Percentiles rank a stretch among this genome's conserved stretches.
phyloP scores from a whole-genome alignment of 2,888 invertebrate species.

The Cryptophagus acutangulus region DNA sequence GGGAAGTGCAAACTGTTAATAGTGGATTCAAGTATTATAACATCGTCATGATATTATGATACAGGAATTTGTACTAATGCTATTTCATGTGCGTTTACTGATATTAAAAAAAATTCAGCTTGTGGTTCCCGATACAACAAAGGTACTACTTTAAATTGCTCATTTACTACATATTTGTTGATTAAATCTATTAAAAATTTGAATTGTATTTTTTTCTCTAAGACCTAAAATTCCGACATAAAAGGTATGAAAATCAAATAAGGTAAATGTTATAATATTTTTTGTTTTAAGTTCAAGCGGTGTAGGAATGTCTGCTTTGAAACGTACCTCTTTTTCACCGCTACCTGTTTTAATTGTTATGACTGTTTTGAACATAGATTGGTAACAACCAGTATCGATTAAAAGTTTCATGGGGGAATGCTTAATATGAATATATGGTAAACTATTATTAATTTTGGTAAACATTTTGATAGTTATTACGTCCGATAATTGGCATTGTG shows the following conservation, averaged over 20 bases:
- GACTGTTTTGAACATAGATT: not conserved
- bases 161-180: constrained; percentile 11
- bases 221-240: constrained; percentile 19
- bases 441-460: too few species aligned
- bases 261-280: constrained; percentile 11
- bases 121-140: not conserved
- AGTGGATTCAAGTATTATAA: constrained; percentile 10
- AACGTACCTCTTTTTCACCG: constrained; percentile 5
- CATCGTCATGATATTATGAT: too few species aligned
- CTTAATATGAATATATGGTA: constrained; percentile 7
- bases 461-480: too few species aligned
- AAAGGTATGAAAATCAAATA: constrained; percentile 19
- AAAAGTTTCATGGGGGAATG: constrained; percentile 6
- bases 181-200: constrained; percentile 12
- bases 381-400: constrained; percentile 3
- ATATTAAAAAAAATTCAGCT: not conserved
- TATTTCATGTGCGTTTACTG: constrained; percentile 5
- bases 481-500: too few species aligned
- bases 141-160: constrained; percentile 4
- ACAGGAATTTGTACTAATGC: too few species aligned
- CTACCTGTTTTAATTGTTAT: constrained; percentile 5
- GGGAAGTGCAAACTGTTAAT: not conserved
- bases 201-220: constrained; percentile 12
- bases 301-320: constrained; percentile 9
- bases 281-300: constrained; percentile 14